A percentile compares a stretch with the other conserved stretches of the same genome.
Evolutionary conservation across 2,888 invertebrate genomes (phyloP).

Genomic region (Pedicia rivosa): DNA sequence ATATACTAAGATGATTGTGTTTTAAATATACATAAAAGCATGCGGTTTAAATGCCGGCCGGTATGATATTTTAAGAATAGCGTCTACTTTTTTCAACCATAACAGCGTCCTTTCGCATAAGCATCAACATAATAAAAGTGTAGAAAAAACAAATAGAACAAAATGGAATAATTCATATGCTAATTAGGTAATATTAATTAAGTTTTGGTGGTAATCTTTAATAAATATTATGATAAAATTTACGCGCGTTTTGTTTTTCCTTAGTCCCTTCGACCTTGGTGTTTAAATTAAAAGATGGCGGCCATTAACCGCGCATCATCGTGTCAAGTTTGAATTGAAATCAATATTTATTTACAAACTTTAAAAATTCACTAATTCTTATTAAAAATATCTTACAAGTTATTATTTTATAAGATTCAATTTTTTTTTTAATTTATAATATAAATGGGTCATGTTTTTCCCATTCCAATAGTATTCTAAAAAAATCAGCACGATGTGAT

Average conservation of each 20-base stretch:
- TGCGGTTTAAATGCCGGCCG: constrained; percentile 6
- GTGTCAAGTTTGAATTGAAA: not conserved
- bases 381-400: too few relatives aligned
- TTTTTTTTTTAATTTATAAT: too few relatives aligned
- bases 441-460: too few relatives aligned
- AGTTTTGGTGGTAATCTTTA: not conserved
- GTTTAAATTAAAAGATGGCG: constrained; percentile 4
- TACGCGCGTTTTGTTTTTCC: constrained; percentile 4
- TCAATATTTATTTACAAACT: not conserved
- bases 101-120: too few relatives aligned
- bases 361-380: too few relatives aligned
- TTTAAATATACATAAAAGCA: not conserved
- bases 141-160: too few relatives aligned
- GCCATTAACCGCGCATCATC: constrained; percentile 5
- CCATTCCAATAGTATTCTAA: not conserved
- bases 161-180: too few relatives aligned
- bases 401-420: too few relatives aligned
- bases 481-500: not conserved
- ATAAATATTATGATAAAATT: constrained; percentile 1
- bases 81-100: too few relatives aligned
- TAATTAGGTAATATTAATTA: not conserved
- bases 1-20: not conserved
- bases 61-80: not conserved
- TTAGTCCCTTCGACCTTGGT: constrained; percentile 7
- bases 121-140: too few relatives aligned